These are phyloP conservation scores for Ceyx melanurus DNA, from an alignment of 2,113 vertebrate species.

Conservation along the genomic window DNA sequence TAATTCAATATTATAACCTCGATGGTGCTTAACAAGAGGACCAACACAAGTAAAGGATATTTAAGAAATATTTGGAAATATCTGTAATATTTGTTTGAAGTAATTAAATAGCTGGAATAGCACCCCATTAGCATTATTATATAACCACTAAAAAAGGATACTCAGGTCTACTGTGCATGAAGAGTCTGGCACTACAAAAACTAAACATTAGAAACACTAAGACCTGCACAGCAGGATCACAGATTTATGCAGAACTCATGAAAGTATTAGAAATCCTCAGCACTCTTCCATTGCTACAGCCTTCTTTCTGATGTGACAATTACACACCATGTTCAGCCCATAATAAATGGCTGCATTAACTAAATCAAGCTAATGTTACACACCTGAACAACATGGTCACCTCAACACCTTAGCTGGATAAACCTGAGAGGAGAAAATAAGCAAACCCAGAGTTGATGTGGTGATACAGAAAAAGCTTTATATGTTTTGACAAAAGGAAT, in stretches of 20 bases:
- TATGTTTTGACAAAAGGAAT: not conserved
- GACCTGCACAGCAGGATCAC: not conserved
- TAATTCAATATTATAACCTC: not conserved
- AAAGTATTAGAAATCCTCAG: not conserved
- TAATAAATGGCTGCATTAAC: not conserved
- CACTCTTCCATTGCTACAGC: not conserved
- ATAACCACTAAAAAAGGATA: not conserved
- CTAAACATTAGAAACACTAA: not conserved
- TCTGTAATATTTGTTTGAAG: not conserved
- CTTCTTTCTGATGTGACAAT: not conserved
- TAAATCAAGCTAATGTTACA: not conserved
- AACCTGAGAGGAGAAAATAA: not conserved
- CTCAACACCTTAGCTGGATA: not conserved
- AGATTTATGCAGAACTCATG: not conserved
- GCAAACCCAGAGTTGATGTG: not conserved
- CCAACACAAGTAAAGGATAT: not conserved
- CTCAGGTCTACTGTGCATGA: not conserved
- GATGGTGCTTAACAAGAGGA: not conserved
- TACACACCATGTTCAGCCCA: not conserved
- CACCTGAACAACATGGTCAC: not conserved
- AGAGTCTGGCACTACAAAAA: not conserved
- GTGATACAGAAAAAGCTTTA: not conserved
- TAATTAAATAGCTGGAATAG: not conserved
- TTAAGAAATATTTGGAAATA: not conserved
- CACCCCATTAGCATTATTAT: not conserved